Evolutionary conservation across 2,888 invertebrate genomes (phyloP).

Genomic region (Tortrix viridana): DNA sequence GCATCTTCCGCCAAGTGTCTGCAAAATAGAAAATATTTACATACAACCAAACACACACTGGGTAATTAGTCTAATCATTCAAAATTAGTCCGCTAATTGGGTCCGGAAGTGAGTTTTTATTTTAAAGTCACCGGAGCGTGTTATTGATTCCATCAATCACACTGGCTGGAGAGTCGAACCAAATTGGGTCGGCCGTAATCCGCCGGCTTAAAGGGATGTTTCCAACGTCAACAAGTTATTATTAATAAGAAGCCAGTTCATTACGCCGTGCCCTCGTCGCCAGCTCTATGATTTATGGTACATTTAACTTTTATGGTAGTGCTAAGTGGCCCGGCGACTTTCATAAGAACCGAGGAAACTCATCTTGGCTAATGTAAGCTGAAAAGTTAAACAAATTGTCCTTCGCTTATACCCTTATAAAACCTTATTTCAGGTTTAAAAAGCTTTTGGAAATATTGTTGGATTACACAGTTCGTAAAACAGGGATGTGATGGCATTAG

Average conservation of each 20-base stretch:
- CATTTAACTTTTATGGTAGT: constrained; percentile 80
- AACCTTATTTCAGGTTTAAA: constrained; percentile 39
- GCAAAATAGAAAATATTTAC: no score
- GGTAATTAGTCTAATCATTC: constrained; percentile 17
- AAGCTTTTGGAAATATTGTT: constrained; percentile 37
- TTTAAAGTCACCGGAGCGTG: constrained; percentile 52
- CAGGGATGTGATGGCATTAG: constrained; percentile 11
- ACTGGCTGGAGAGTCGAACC: constrained; percentile 41
- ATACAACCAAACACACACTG: background rate
- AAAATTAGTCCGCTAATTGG: constrained; percentile 24
- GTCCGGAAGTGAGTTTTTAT: constrained; percentile 46
- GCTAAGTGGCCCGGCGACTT: constrained; percentile 74
- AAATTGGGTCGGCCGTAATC: constrained; percentile 43
- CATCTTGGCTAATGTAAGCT: constrained; percentile 71
- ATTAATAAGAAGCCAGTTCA: constrained; percentile 74
- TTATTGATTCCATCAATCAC: constrained; percentile 57
- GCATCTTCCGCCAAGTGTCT: no score
- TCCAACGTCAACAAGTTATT: constrained; percentile 53
- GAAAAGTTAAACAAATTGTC: constrained; percentile 76
- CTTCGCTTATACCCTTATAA: constrained; percentile 41
- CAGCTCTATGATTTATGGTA: constrained; percentile 73
- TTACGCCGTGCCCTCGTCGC: constrained; percentile 59
- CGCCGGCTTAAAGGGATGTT: constrained; percentile 47
- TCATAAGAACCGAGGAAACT: constrained; percentile 67
- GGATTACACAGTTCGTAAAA: constrained; percentile 38